Conservation (phyloP, 2,113 vertebrate genomes). For the Pandion haliaetus region DNA sequence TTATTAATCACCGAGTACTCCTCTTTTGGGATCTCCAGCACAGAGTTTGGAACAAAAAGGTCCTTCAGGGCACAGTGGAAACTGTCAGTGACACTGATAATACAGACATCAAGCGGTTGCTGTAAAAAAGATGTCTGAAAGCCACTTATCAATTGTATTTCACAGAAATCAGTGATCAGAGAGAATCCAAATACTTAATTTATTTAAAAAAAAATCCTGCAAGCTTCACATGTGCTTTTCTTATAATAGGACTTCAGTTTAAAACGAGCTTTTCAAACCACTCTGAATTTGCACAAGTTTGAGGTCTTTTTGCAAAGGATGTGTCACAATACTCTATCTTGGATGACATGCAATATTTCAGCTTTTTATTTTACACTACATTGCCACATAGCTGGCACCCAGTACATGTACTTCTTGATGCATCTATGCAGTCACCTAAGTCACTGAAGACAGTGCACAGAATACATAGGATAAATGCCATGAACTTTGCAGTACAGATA, state of each 20-base stretch:
- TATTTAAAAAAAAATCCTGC: background rate
- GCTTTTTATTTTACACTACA: background rate
- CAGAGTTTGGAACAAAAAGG: background rate
- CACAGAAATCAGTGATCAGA: background rate
- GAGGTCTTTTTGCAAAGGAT: background rate
- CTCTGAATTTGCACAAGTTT: background rate
- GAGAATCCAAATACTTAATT: background rate
- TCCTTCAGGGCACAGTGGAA: background rate
- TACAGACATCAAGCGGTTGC: background rate
- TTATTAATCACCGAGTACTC: background rate
- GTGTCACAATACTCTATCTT: background rate
- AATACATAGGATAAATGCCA: background rate
- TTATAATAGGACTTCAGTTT: background rate
- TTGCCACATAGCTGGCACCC: background rate
- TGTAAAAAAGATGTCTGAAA: background rate
- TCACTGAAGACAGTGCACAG: background rate
- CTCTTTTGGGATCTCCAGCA: background rate
- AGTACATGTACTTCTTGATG: background rate
- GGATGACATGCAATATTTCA: background rate
- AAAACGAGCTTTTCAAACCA: background rate
- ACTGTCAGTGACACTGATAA: background rate
- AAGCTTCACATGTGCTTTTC: background rate
- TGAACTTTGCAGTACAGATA: background rate
- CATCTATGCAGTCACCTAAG: background rate
- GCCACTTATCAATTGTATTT: background rate